Evolutionary conservation across 2,888 invertebrate genomes (phyloP).

Genomic region (Cremastobaeus sp.): DNA sequence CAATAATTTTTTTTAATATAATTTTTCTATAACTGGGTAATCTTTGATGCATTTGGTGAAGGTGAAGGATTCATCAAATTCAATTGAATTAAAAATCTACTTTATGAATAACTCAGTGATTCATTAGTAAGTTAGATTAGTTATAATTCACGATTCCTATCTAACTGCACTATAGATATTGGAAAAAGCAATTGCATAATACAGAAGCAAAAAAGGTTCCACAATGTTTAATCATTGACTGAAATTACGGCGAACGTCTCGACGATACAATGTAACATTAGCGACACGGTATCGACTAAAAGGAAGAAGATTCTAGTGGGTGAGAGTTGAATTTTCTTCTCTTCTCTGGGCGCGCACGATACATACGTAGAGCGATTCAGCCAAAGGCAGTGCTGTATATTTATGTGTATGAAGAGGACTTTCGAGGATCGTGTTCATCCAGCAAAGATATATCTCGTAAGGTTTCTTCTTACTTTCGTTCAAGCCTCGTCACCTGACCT

Average conservation of each 20-base stretch:
- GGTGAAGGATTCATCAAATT: too few relatives aligned
- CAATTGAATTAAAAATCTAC: too few relatives aligned
- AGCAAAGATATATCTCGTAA: conserved; percentile 58
- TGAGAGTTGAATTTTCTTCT: conserved; percentile 57
- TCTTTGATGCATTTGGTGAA: too few relatives aligned
- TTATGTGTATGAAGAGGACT: conserved; percentile 60
- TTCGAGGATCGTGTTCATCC: conserved; percentile 61
- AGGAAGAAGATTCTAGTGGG: conserved; percentile 51
- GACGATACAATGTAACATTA: conserved; percentile 25
- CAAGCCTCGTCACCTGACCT: conserved; percentile 58
- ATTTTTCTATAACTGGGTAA: too few relatives aligned
- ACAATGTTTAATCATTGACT: conserved; percentile 28
- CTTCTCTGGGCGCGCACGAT: conserved; percentile 26
- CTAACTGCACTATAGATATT: not conserved
- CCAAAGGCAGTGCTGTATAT: conserved; percentile 47
- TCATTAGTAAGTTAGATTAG: too few relatives aligned
- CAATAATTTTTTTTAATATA: too few relatives aligned
- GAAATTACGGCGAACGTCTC: not conserved
- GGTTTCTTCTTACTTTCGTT: conserved; percentile 62
- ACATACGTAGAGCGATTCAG: conserved; percentile 25
- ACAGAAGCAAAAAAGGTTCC: conserved; percentile 2
- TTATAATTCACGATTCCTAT: not conserved
- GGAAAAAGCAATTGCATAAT: conserved; percentile 19
- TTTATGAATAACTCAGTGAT: too few relatives aligned
- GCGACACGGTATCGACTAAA: conserved; percentile 39